Evolutionary conservation across 23 tunicate genomes (phyloP).

Genomic region (Ciona savignyi): DNA sequence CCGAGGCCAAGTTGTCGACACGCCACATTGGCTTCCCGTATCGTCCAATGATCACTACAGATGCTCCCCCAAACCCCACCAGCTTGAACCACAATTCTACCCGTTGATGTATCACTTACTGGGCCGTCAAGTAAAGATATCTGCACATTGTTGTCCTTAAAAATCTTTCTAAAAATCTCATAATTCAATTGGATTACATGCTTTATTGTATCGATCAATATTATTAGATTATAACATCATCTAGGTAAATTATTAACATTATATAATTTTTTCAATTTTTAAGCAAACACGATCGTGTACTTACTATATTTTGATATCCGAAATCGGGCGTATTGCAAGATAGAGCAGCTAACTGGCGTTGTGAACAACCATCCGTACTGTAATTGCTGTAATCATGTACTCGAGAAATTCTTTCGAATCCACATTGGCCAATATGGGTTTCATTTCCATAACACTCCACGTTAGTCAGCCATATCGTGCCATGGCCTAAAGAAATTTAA

Average conservation of each 20-base stretch:
- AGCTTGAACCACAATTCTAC: slow-evolving; percentile 16
- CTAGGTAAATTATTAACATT: no score
- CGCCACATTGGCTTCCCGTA: slow-evolving; percentile 34
- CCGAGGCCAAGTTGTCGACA: slow-evolving; percentile 42
- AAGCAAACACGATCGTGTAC: no score
- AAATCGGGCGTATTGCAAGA: neutral
- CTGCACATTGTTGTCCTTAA: no score
- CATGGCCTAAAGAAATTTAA: no score
- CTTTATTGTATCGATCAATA: no score
- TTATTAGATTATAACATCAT: no score
- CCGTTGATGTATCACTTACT: slow-evolving; percentile 2
- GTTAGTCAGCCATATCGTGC: no score
- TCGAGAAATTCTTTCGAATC: neutral
- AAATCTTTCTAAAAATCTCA: no score
- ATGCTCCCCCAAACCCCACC: slow-evolving; percentile 35
- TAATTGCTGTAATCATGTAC: neutral
- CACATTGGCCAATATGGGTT: slow-evolving; percentile 7
- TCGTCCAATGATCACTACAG: slow-evolving; percentile 29
- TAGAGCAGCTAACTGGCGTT: slow-evolving; percentile 2
- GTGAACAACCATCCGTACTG: slow-evolving; percentile 5
- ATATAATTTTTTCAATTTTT: no score
- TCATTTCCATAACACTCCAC: slow-evolving; percentile 35
- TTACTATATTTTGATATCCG: no score
- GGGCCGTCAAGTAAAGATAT: no score
- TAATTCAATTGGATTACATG: no score